These are phyloP conservation scores for Erebia ligea DNA, from an alignment of 2,888 invertebrate genomes.

Conservation along the genomic window DNA sequence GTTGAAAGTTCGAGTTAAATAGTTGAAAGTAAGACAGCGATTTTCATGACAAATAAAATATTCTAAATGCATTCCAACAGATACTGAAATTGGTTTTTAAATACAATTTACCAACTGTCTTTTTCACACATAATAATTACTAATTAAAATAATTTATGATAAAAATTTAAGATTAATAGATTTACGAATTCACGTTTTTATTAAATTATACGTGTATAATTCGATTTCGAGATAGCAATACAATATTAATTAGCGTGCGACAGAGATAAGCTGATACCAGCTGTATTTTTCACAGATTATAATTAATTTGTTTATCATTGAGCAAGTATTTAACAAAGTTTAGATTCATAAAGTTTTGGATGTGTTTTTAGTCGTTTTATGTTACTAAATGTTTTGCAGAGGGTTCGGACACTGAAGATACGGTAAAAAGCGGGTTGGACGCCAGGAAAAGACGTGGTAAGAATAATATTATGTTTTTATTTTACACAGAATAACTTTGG, in stretches of 20 bases:
- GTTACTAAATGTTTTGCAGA: conserved; percentile 72
- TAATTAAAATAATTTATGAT: too few relatives aligned
- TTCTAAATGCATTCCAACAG: too few relatives aligned
- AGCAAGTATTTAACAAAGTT: background rate
- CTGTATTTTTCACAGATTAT: background rate
- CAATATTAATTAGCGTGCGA: background rate
- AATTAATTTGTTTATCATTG: background rate
- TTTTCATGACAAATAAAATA: too few relatives aligned
- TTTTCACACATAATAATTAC: too few relatives aligned
- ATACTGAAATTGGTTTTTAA: too few relatives aligned
- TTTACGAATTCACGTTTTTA: too few relatives aligned
- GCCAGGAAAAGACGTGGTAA: conserved; percentile 73
- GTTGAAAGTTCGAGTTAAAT: too few relatives aligned
- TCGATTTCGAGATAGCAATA: background rate
- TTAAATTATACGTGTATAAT: too few relatives aligned
- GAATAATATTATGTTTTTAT: conserved; percentile 38
- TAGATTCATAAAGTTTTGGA: conserved; percentile 17
- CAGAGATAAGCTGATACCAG: background rate
- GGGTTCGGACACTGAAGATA: conserved; percentile 77
- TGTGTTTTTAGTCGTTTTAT: conserved; percentile 58
- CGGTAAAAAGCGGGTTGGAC: conserved; percentile 64
- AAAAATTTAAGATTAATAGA: too few relatives aligned
- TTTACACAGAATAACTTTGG: conserved; percentile 15
- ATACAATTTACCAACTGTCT: too few relatives aligned
- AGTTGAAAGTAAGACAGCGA: too few relatives aligned